A percentile compares a stretch with the other conserved stretches of the same genome.
phyloP scores from a whole-genome alignment of 2,888 invertebrate genomes.

The Watsonalla binaria region DNA sequence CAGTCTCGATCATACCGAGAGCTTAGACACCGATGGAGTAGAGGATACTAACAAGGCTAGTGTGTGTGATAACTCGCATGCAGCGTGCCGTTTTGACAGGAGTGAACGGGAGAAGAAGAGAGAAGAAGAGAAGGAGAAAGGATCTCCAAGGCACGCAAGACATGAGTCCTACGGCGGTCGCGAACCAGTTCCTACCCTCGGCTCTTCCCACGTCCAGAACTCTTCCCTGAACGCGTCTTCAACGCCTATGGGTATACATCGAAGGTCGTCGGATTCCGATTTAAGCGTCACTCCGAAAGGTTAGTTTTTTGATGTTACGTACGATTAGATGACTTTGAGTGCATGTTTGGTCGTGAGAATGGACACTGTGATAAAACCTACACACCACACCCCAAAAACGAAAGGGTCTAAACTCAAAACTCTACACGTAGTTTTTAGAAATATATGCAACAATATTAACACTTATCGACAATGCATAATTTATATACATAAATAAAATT shows the following conservation, averaged over 20 bases:
- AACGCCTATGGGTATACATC: conserved; percentile 79
- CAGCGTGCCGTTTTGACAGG: conserved; percentile 73
- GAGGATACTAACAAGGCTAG: conserved; percentile 64
- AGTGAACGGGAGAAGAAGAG: conserved; percentile 54
- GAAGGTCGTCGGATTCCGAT: conserved; percentile 96
- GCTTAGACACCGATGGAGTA: conserved; percentile 51
- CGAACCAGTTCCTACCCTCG: conserved; percentile 37
- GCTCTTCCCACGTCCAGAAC: conserved; percentile 34
- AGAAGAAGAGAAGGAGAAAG: conserved; percentile 47
- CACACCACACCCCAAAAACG: too few relatives aligned
- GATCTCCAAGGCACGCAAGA: conserved; percentile 71
- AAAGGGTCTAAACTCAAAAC: too few relatives aligned
- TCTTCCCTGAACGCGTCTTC: conserved; percentile 68
- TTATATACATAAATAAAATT: too few relatives aligned
- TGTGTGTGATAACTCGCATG: conserved; percentile 78
- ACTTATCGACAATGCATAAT: too few relatives aligned
- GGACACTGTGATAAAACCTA: too few relatives aligned
- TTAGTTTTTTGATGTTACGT: conserved; percentile 42
- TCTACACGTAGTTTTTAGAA: too few relatives aligned
- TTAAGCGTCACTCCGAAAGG: conserved; percentile 96
- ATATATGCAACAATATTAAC: too few relatives aligned
- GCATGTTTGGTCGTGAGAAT: too few relatives aligned
- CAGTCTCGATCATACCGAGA: conserved; percentile 50
- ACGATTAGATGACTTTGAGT: too few relatives aligned
- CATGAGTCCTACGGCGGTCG: conserved; percentile 77